Evolutionary conservation across 2,797 vertebrate genomes (phyloP).

Genomic region (Microctenopoma stevenorrisi): DNA sequence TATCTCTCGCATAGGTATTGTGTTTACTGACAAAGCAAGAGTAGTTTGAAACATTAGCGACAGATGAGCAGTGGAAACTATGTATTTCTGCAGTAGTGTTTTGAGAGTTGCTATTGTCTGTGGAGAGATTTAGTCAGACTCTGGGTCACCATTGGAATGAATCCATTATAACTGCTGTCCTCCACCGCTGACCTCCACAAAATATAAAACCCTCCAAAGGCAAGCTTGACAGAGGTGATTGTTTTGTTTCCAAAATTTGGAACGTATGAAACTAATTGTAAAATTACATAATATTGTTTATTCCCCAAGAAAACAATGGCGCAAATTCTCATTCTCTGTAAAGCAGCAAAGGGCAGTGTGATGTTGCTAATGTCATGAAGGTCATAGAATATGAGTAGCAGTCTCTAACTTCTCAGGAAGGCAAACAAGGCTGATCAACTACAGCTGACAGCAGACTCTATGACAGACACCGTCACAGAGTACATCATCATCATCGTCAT

Average conservation of each 20-base stretch:
- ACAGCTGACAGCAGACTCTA: too few species aligned
- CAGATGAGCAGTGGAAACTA: background rate
- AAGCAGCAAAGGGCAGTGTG: too few species aligned
- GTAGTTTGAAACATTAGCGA: background rate
- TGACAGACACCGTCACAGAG: too few species aligned
- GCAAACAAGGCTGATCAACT: too few species aligned
- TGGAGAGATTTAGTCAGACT: background rate
- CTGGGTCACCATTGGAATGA: constrained; percentile 10
- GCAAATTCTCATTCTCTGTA: background rate
- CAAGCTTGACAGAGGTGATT: background rate
- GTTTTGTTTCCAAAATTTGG: background rate
- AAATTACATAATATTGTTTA: background rate
- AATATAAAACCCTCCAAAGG: background rate
- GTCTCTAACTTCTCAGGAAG: too few species aligned
- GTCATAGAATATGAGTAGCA: too few species aligned
- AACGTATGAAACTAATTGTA: background rate
- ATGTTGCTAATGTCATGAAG: too few species aligned
- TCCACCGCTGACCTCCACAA: background rate
- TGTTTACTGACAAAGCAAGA: background rate
- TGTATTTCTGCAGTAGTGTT: background rate
- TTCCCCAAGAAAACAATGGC: background rate
- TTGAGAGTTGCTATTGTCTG: background rate
- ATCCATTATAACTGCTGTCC: background rate
- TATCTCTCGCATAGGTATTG: background rate
- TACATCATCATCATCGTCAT: too few species aligned